phyloP scores from a whole-genome alignment of 2,888 invertebrate genomes.

The Anarsia innoxiella region DNA sequence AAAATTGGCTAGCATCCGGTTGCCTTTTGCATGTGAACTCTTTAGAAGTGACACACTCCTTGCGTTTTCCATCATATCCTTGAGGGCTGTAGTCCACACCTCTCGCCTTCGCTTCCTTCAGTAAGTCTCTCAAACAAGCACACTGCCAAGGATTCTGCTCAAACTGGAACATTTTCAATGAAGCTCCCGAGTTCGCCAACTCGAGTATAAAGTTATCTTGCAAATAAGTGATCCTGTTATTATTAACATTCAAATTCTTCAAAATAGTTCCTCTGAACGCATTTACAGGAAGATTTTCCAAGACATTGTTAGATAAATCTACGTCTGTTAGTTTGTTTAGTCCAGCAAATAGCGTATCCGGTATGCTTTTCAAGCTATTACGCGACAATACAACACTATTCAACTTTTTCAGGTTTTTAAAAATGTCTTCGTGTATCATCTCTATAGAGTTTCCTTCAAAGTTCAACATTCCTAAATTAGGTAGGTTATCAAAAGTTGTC shows the following conservation, averaged over 20 bases:
- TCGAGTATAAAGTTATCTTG: constrained; percentile 53
- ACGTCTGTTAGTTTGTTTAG: constrained; percentile 36
- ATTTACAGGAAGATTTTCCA: constrained; percentile 41
- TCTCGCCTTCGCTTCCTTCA: constrained; percentile 44
- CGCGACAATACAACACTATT: constrained; percentile 38
- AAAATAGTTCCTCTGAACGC: constrained; percentile 42
- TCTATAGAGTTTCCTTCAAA: constrained; percentile 44
- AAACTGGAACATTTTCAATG: constrained; percentile 50
- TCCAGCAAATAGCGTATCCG: constrained; percentile 41
- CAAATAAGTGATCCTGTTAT: constrained; percentile 51
- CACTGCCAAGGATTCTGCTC: constrained; percentile 66
- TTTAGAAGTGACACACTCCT: constrained; percentile 46
- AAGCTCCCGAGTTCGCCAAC: constrained; percentile 37
- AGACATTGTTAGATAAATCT: constrained; percentile 46
- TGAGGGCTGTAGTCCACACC: constrained; percentile 39
- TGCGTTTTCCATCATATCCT: constrained; percentile 40
- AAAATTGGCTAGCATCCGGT: constrained; percentile 34
- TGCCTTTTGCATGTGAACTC: constrained; percentile 46
- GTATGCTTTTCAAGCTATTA: constrained; percentile 40
- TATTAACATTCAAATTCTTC: constrained; percentile 47
- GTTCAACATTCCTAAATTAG: constrained; percentile 42
- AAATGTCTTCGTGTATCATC: constrained; percentile 34
- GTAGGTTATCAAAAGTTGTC: constrained; percentile 32
- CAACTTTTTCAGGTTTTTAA: constrained; percentile 40
- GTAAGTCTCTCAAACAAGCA: constrained; percentile 43